Evolutionary conservation across 2,797 vertebrate species (phyloP).

Genomic region (Phalanger gymnotis): DNA sequence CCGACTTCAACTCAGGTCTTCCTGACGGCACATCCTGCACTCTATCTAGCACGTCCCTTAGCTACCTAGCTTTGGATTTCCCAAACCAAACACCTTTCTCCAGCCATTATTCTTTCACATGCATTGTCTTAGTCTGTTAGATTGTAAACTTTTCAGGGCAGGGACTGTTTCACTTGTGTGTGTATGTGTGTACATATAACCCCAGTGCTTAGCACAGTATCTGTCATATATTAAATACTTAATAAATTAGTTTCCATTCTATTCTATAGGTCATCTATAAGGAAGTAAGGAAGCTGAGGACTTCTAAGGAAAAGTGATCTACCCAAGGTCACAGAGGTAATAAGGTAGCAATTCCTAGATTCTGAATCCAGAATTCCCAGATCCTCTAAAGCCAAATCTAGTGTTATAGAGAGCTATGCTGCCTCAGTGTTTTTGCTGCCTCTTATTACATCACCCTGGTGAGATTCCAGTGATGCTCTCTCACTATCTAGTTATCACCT

Average conservation of each 20-base stretch:
- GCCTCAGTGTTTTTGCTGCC: not conserved
- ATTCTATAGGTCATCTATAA: not conserved
- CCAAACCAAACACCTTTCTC: not conserved
- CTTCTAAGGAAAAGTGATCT: not conserved
- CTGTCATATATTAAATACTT: not conserved
- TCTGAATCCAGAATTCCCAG: not conserved
- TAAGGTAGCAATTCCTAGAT: not conserved
- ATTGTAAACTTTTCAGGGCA: not conserved
- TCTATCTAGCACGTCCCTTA: not conserved
- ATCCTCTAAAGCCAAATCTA: not conserved
- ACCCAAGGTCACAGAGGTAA: not conserved
- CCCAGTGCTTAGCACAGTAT: not conserved
- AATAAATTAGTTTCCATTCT: not conserved
- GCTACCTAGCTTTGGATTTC: not conserved
- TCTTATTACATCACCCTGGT: not conserved
- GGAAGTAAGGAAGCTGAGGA: not conserved
- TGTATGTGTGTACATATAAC: not conserved
- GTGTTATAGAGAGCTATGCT: not conserved
- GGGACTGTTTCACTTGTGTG: not conserved
- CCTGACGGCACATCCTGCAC: not conserved
- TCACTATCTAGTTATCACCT: not conserved
- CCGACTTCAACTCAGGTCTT: not conserved
- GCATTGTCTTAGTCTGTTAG: not conserved
- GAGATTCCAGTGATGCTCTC: not conserved
- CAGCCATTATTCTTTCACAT: not conserved